Conservation (phyloP, 2,113 vertebrate species). For the Petrocephalus zakoni region DNA sequence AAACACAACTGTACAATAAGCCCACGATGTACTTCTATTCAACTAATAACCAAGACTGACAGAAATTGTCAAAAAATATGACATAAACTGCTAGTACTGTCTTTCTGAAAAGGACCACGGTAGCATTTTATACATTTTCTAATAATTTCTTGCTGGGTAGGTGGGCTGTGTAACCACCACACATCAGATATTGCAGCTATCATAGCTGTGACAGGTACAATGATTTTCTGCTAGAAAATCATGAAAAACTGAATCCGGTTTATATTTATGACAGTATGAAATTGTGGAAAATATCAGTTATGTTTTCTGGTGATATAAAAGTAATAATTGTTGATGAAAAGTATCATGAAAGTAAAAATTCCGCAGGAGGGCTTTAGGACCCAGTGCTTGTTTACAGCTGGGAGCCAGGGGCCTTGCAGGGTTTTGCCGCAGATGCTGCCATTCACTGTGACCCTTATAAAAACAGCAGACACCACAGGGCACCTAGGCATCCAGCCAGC, state of each 20-base stretch:
- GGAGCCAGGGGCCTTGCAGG: not conserved
- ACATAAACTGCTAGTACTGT: not conserved
- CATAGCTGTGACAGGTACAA: not conserved
- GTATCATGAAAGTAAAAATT: too few relatives aligned
- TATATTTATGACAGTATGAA: not conserved
- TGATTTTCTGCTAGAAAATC: not conserved
- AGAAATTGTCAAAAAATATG: conserved; percentile 4
- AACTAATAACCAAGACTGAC: not conserved
- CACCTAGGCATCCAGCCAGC: not conserved
- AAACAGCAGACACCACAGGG: not conserved
- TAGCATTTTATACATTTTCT: not conserved
- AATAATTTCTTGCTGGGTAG: not conserved
- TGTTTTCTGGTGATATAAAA: not conserved
- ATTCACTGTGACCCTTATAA: not conserved
- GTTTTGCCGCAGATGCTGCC: not conserved
- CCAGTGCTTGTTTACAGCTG: not conserved
- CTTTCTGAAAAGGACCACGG: not conserved
- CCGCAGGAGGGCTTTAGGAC: not conserved
- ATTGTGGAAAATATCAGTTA: not conserved
- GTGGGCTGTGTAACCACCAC: not conserved
- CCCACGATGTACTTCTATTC: not conserved
- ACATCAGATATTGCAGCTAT: not conserved
- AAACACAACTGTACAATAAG: not conserved
- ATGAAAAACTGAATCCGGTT: not conserved
- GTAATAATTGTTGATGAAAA: not conserved